Evolutionary conservation across 2,113 vertebrate genomes (phyloP).

Genomic region (Perca fluviatilis): DNA sequence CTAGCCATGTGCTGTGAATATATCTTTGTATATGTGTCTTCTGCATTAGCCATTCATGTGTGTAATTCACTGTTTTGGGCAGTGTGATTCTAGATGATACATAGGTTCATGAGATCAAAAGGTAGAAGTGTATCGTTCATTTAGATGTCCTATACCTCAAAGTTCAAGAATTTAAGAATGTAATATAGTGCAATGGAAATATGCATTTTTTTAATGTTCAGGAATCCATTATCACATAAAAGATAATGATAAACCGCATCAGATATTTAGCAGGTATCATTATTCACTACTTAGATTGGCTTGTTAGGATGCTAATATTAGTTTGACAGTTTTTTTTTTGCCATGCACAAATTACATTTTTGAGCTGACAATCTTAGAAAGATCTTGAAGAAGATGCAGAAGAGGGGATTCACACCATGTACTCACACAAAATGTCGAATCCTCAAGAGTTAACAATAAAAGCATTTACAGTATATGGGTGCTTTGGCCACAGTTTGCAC

Average conservation of each 20-base stretch:
- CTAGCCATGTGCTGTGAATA: slow-evolving; percentile 43
- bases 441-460: neutral
- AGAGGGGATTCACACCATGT: neutral
- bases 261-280: neutral
- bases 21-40: slow-evolving; percentile 22
- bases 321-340: neutral
- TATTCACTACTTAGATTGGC: neutral
- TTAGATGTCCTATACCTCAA: neutral
- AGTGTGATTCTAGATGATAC: neutral
- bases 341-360: neutral
- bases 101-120: neutral
- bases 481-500: slow-evolving; percentile 28
- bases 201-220: neutral
- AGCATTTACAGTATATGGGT: slow-evolving; percentile 27
- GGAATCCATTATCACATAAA: neutral
- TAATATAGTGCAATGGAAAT: neutral
- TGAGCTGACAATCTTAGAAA: neutral
- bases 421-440: neutral
- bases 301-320: neutral
- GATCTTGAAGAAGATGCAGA: neutral
- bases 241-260: neutral
- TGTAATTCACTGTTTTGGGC: neutral
- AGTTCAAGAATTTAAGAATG: neutral
- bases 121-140: neutral
- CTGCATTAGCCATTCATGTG: neutral